A percentile compares a stretch with the other conserved stretches of the same genome.
Conservation (phyloP, 2,888 invertebrate genomes). For the Abrostola triplasia region DNA sequence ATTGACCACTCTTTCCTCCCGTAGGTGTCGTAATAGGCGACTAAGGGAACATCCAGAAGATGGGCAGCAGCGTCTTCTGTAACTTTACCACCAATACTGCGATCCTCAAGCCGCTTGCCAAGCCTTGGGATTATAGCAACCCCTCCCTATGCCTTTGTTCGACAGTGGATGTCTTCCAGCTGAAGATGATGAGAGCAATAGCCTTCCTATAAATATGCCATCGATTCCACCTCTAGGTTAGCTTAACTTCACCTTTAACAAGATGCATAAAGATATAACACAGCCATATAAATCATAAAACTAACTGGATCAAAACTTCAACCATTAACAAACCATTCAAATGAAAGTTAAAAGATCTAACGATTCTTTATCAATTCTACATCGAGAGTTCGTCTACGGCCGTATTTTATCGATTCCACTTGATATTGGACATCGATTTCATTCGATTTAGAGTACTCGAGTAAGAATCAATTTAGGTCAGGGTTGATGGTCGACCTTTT, state of each 20-base stretch:
- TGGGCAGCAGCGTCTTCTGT: no score
- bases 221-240: no score
- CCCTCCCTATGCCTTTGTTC: no score
- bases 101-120: no score
- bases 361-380: slow-evolving; percentile 38
- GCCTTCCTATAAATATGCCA: no score
- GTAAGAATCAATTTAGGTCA: slow-evolving; percentile 48
- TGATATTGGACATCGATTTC: slow-evolving; percentile 49
- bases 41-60: no score
- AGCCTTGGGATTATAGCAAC: no score
- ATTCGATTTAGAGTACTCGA: slow-evolving; percentile 50
- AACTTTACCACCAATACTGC: no score
- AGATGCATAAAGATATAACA: neutral
- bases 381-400: slow-evolving; percentile 41
- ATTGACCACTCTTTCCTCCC: no score
- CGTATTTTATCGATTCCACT: slow-evolving; percentile 51
- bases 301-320: slow-evolving; percentile 2
- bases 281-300: slow-evolving; percentile 11
- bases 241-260: neutral
- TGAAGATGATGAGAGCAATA: no score
- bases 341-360: slow-evolving; percentile 23
- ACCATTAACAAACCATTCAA: slow-evolving; percentile 5
- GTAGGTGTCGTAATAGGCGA: no score
- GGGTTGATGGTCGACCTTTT: slow-evolving; percentile 44
- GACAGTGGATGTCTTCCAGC: no score